Evolutionary conservation across 1,140 invertebrate species (phyloP).

Genomic region (Leptopilina boulardi): DNA sequence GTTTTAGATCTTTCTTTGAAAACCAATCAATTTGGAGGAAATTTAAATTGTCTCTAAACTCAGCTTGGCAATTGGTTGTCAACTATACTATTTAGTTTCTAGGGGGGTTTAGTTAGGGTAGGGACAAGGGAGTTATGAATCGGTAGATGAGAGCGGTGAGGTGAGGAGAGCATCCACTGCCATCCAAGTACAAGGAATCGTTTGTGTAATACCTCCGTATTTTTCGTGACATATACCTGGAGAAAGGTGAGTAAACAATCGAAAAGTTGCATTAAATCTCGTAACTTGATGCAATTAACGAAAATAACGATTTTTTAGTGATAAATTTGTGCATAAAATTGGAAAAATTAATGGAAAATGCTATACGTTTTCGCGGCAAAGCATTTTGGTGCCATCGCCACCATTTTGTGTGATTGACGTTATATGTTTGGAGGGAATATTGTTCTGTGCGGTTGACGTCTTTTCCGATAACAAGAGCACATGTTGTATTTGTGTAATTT

Average conservation of each 20-base stretch:
- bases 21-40: not conserved
- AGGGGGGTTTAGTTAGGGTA: slow-evolving; percentile 41
- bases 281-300: not conserved
- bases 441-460: slow-evolving; percentile 38
- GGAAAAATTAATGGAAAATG: slow-evolving; percentile 29
- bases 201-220: slow-evolving; percentile 59
- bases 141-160: slow-evolving; percentile 34
- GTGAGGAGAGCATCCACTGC: slow-evolving; percentile 66
- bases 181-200: slow-evolving; percentile 69
- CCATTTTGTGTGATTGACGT: slow-evolving; percentile 69
- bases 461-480: not conserved
- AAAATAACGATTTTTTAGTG: not conserved
- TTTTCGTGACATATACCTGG: slow-evolving; percentile 51
- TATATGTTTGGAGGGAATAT: slow-evolving; percentile 56
- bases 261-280: not conserved
- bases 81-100: slow-evolving; percentile 62
- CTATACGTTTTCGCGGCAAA: slow-evolving; percentile 23
- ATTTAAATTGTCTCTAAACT: not conserved
- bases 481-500: not conserved
- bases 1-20: not conserved
- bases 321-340: not conserved
- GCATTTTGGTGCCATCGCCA: slow-evolving; percentile 55
- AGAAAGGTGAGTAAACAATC: slow-evolving; percentile 57
- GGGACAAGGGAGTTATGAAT: slow-evolving; percentile 56
- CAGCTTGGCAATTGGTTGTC: slow-evolving; percentile 37